Percentiles rank a stretch among this genome's conserved stretches.
Evolutionary conservation across 2,113 vertebrate genomes (phyloP).

Genomic region (Gila orcuttii): DNA sequence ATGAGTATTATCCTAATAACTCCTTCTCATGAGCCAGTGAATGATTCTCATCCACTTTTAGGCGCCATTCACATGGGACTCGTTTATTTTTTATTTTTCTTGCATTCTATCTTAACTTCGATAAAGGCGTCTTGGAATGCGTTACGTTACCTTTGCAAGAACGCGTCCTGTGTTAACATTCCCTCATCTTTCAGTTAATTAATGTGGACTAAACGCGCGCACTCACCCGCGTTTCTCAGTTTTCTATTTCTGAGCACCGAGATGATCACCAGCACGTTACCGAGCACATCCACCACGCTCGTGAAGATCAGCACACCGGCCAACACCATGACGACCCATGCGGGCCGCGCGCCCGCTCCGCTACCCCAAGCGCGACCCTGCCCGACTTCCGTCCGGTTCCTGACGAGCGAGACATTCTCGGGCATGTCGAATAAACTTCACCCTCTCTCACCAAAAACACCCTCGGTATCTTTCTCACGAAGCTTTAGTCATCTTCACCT

Average conservation of each 20-base stretch:
- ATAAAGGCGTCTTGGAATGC: not conserved
- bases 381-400: conserved; percentile 73
- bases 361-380: conserved; percentile 47
- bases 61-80: not conserved
- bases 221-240: conserved; percentile 81
- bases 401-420: conserved; percentile 71
- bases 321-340: conserved; percentile 75
- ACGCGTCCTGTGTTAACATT: not conserved
- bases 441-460: conserved; percentile 3
- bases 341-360: conserved; percentile 56
- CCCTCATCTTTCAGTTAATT: not conserved
- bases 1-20: not conserved
- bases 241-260: conserved; percentile 81
- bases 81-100: not conserved
- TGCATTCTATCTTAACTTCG: not conserved
- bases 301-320: conserved; percentile 81
- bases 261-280: conserved; percentile 79
- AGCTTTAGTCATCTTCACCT: conserved; percentile 6
- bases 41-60: not conserved
- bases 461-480: conserved; percentile 8
- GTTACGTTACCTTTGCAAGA: not conserved
- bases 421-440: conserved; percentile 67
- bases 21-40: not conserved
- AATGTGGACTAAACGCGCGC: conserved; percentile 8
- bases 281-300: conserved; percentile 80